Conservation (phyloP, 2,113 vertebrate species). For the Mungos mungo region DNA sequence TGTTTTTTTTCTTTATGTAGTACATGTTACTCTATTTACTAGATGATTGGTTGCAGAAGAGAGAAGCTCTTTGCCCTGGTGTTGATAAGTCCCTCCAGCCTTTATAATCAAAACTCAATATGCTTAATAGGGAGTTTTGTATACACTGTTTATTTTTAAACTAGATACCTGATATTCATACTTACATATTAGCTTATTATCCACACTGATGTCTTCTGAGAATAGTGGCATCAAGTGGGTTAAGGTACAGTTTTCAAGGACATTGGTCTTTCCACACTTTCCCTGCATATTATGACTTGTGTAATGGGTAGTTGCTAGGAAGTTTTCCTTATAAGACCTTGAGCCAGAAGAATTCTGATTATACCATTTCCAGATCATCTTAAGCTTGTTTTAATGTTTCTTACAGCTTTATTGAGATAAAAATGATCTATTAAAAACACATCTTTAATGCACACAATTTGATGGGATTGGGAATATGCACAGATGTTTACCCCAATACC, state of each 20-base stretch:
- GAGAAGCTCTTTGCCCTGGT: neutral
- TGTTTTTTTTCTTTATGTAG: neutral
- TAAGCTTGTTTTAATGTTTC: neutral
- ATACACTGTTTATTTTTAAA: neutral
- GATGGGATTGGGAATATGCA: neutral
- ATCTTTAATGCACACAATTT: neutral
- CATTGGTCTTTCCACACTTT: neutral
- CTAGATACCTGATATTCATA: neutral
- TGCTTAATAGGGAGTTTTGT: slow-evolving; percentile 19
- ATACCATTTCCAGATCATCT: neutral
- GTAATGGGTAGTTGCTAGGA: neutral
- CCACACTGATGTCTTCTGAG: neutral
- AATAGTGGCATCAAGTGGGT: neutral
- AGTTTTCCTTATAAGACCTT: neutral
- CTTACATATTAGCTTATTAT: neutral
- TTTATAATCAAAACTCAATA: slow-evolving; percentile 37
- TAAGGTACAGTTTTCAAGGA: neutral
- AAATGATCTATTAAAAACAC: neutral
- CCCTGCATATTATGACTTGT: neutral
- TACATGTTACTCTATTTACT: neutral
- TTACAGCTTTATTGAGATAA: neutral
- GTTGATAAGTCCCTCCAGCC: neutral
- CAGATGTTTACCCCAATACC: neutral
- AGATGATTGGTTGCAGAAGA: neutral
- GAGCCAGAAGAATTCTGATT: slow-evolving; percentile 8